phyloP scores from a whole-genome alignment of 2,888 invertebrate genomes.

The Tethea ocularis region DNA sequence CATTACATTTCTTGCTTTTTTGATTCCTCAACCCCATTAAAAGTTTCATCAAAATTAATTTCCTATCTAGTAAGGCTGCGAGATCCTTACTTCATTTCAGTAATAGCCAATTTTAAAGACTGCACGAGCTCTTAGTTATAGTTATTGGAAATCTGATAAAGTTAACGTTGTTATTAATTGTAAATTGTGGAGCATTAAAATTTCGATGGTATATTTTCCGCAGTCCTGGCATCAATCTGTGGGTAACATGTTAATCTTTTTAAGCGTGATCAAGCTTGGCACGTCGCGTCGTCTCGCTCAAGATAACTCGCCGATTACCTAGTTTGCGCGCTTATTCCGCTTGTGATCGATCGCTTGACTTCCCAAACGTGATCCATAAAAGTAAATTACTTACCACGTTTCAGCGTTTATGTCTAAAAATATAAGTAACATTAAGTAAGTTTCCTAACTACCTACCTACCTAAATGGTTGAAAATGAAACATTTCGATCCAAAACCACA shows the following conservation, averaged over 20 bases:
- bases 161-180: conserved; percentile 41
- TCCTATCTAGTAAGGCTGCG: conserved; percentile 26
- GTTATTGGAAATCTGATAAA: conserved; percentile 51
- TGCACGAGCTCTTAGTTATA: conserved; percentile 45
- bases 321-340: conserved; percentile 30
- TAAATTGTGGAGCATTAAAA: conserved; percentile 43
- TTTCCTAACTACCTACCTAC: neutral
- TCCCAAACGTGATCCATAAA: conserved; percentile 23
- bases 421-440: neutral
- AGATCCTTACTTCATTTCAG: conserved; percentile 38
- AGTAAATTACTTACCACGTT: neutral
- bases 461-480: neutral
- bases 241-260: conserved; percentile 67
- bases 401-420: neutral
- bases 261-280: conserved; percentile 56
- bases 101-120: conserved; percentile 61
- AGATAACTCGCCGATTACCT: conserved; percentile 54
- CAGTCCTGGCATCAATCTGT: conserved; percentile 50
- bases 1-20: neutral
- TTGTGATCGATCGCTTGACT: conserved; percentile 54
- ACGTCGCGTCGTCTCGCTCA: conserved; percentile 42
- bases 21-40: neutral
- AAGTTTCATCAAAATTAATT: conserved; percentile 13
- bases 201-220: conserved; percentile 38
- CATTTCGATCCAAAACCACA: neutral